Percentiles rank a stretch among this genome's conserved stretches.
Conservation (phyloP, 2,888 invertebrate genomes). For the Microctonus hyperodae region DNA sequence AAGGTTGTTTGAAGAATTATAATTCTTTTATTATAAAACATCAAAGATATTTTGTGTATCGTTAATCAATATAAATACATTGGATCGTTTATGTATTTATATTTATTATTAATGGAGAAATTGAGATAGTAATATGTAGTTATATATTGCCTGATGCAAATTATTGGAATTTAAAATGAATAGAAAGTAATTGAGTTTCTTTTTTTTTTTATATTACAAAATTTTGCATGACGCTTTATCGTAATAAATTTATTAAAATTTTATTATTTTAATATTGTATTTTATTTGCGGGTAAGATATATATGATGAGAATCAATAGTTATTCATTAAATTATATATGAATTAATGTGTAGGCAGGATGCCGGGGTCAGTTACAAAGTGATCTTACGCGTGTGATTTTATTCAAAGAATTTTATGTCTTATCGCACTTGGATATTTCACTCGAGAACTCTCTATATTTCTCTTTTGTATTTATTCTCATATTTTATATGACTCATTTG, state of each 20-base stretch:
- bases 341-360: constrained; percentile 58
- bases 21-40: neutral
- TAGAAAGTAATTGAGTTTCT: neutral
- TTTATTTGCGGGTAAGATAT: constrained; percentile 37
- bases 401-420: constrained; percentile 60
- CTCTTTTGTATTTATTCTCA: neutral
- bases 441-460: neutral
- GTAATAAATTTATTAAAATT: neutral
- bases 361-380: constrained; percentile 58
- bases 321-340: constrained; percentile 59
- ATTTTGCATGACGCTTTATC: too few species aligned
- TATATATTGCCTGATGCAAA: constrained; percentile 16
- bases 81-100: neutral
- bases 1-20: too few species aligned
- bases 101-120: neutral
- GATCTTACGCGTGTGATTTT: constrained; percentile 58
- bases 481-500: neutral
- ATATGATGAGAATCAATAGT: constrained; percentile 62
- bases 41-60: too few species aligned
- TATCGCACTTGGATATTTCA: constrained; percentile 48
- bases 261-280: constrained; percentile 22
- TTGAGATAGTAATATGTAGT: constrained; percentile 4
- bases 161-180: constrained; percentile 23
- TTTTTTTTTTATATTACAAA: constrained; percentile 16
- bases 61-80: neutral